Evolutionary conservation across 2,113 vertebrate genomes (phyloP).

Genomic region (Vulpes ferrilata): DNA sequence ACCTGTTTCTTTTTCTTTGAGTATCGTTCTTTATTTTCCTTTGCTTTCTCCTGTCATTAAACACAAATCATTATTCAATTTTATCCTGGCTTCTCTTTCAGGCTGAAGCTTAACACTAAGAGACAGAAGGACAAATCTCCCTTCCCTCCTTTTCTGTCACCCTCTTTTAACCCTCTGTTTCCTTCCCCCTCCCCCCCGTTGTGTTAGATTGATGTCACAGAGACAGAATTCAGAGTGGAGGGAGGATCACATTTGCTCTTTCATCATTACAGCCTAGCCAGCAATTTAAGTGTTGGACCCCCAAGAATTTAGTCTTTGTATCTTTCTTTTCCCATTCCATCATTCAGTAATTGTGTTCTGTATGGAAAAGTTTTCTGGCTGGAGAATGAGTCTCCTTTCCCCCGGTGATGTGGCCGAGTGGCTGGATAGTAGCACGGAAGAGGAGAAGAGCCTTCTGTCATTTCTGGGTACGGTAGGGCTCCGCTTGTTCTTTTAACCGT

Average conservation of each 20-base stretch:
- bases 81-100: slow-evolving; percentile 76
- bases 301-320: slow-evolving; percentile 82
- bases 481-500: slow-evolving; percentile 80
- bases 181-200: slow-evolving; percentile 65
- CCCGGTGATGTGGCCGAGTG: slow-evolving; percentile 90
- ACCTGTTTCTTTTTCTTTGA: slow-evolving; percentile 82
- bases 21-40: slow-evolving; percentile 74
- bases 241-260: slow-evolving; percentile 79
- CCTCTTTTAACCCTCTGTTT: slow-evolving; percentile 77
- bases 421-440: slow-evolving; percentile 93
- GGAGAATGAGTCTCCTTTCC: slow-evolving; percentile 92
- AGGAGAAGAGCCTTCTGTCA: slow-evolving; percentile 92
- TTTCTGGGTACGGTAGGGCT: slow-evolving; percentile 92
- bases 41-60: slow-evolving; percentile 79
- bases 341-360: slow-evolving; percentile 84
- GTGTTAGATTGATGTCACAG: slow-evolving; percentile 79
- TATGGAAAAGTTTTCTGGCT: slow-evolving; percentile 92
- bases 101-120: slow-evolving; percentile 83
- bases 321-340: slow-evolving; percentile 79
- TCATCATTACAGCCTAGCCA: slow-evolving; percentile 79
- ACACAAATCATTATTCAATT: slow-evolving; percentile 81
- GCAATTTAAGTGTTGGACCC: slow-evolving; percentile 83
- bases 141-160: slow-evolving; percentile 63
- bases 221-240: slow-evolving; percentile 74
- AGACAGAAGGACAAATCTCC: slow-evolving; percentile 76